Evolutionary conservation across 2,113 vertebrate genomes (phyloP).

Genomic region (Chiloscyllium plagiosum): DNA sequence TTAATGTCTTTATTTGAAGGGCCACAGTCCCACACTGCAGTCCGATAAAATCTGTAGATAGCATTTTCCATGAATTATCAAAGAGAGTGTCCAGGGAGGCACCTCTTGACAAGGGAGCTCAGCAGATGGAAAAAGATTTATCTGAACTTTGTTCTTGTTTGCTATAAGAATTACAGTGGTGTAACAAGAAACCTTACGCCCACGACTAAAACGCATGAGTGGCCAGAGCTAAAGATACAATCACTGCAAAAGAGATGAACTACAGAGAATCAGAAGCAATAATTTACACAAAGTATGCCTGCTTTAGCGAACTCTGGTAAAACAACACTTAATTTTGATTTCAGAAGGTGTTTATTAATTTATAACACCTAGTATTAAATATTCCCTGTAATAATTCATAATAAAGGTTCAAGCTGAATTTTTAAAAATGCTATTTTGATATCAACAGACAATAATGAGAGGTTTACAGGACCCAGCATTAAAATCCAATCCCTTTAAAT

Average conservation of each 20-base stretch:
- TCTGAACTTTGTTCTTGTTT: slow-evolving; percentile 31
- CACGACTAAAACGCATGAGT: not conserved
- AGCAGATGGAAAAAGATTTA: slow-evolving; percentile 27
- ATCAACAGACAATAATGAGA: not conserved
- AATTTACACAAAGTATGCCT: not conserved
- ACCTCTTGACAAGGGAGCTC: not conserved
- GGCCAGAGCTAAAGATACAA: not conserved
- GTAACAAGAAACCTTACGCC: not conserved
- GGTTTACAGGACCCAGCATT: not conserved
- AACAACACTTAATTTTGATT: not conserved
- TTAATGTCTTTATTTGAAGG: not conserved
- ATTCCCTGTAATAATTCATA: not conserved
- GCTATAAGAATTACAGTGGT: slow-evolving; percentile 18
- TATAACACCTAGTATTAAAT: too few species aligned
- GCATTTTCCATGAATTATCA: not conserved
- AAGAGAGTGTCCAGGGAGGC: not conserved
- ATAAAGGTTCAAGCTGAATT: not conserved
- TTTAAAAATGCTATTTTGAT: not conserved
- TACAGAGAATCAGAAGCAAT: not conserved
- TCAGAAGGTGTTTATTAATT: not conserved
- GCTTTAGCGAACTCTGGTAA: not conserved
- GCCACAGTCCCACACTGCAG: not conserved
- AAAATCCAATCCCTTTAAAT: not conserved
- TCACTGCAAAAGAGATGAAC: not conserved
- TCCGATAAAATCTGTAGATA: not conserved